Conservation (phyloP, 2,113 vertebrate species). For the Chloropsis cyanopogon region DNA sequence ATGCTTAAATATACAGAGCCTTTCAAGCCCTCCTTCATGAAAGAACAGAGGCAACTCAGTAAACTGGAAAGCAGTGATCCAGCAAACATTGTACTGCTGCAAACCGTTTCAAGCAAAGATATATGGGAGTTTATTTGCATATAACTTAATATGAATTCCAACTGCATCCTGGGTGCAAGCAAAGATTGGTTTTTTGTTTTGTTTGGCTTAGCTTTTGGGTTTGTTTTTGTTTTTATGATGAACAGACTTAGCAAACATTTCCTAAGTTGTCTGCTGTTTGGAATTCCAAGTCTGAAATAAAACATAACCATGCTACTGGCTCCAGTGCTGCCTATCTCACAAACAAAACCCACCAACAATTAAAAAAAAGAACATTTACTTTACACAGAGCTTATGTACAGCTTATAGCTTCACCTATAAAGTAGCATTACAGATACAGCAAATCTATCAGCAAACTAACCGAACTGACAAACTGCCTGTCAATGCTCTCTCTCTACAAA, state of each 20-base stretch:
- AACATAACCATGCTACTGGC: neutral
- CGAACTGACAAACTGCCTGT: neutral
- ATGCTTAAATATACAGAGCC: accelerated
- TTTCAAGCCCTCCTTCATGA: neutral
- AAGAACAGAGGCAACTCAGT: neutral
- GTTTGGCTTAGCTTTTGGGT: neutral
- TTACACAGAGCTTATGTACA: neutral
- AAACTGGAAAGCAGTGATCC: neutral
- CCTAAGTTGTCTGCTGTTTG: slow-evolving; percentile 17
- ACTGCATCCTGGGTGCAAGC: neutral
- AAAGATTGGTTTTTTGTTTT: neutral
- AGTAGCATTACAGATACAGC: slow-evolving; percentile 1
- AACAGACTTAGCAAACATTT: slow-evolving; percentile 25
- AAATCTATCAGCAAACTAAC: neutral
- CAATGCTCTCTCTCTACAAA: neutral
- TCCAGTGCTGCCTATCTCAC: neutral
- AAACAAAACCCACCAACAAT: neutral
- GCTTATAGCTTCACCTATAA: neutral
- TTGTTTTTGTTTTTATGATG: slow-evolving; percentile 8
- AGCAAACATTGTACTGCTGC: neutral
- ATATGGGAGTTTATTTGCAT: neutral
- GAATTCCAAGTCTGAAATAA: slow-evolving; percentile 36
- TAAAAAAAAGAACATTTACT: neutral
- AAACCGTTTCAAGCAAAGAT: neutral
- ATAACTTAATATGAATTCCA: neutral